Conservation (phyloP, 2,888 invertebrate genomes). For the Laspeyria flexula region DNA sequence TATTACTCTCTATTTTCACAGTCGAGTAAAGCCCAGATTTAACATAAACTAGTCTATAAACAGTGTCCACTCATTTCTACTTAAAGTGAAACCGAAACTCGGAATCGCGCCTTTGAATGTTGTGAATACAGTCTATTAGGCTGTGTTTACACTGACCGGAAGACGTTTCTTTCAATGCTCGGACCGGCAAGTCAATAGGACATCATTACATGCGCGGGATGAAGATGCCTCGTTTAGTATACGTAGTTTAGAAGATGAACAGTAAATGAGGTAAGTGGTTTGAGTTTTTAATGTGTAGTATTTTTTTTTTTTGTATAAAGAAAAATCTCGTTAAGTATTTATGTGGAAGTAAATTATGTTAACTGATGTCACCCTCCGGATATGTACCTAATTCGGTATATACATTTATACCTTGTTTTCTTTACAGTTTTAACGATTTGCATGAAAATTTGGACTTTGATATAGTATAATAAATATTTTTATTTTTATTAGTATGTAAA, state of each 20-base stretch:
- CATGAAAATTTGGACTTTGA: too few species aligned
- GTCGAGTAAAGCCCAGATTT: background rate
- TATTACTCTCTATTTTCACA: too few species aligned
- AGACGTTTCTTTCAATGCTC: constrained; percentile 78
- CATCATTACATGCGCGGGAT: constrained; percentile 69
- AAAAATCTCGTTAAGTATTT: too few species aligned
- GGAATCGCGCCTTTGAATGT: constrained; percentile 53
- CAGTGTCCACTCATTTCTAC: constrained; percentile 33
- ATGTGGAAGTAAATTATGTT: too few species aligned
- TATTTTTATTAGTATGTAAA: too few species aligned
- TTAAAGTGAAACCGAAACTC: constrained; percentile 42
- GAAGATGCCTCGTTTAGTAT: constrained; percentile 45
- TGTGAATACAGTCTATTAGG: constrained; percentile 71
- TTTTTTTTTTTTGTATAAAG: background rate
- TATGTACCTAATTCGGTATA: too few species aligned
- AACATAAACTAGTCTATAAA: constrained; percentile 3
- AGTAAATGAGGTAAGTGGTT: constrained; percentile 2
- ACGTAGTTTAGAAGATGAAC: constrained; percentile 6
- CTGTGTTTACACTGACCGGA: constrained; percentile 79
- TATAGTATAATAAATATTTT: too few species aligned
- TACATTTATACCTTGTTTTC: too few species aligned
- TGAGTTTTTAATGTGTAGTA: background rate
- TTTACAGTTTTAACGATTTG: too few species aligned
- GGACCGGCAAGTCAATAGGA: constrained; percentile 75
- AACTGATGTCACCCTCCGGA: too few species aligned